Percentiles rank a stretch among this genome's conserved stretches.
phyloP scores from a whole-genome alignment of 1,140 invertebrate genomes.

The Arctopsyche grandis region DNA sequence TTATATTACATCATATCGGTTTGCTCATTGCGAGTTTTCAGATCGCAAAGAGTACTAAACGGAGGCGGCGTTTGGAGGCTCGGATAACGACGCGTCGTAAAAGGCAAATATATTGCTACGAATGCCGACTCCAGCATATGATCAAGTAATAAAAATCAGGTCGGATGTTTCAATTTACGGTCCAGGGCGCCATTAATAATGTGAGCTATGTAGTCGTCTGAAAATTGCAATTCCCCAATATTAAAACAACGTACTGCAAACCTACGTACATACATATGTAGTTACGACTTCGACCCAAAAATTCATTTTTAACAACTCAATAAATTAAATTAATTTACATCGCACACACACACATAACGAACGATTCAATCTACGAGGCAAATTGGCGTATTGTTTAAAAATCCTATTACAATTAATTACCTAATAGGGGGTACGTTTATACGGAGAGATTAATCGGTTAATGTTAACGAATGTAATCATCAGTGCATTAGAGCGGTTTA shows the following conservation, averaged over 20 bases:
- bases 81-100: conserved; percentile 49
- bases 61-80: conserved; percentile 2
- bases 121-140: conserved; percentile 43
- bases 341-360: too few species aligned
- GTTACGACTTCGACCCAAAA: background rate
- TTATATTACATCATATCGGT: background rate
- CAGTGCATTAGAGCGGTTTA: conserved; percentile 1
- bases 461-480: conserved; percentile 1
- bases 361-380: too few species aligned
- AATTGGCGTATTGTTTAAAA: too few species aligned
- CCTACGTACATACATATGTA: too few species aligned
- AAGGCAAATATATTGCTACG: conserved; percentile 49
- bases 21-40: conserved; percentile 10
- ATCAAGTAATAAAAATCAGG: conserved; percentile 53
- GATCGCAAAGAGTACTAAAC: conserved; percentile 25
- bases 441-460: background rate
- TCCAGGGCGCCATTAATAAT: conserved; percentile 26
- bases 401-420: too few species aligned
- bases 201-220: conserved; percentile 30
- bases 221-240: conserved; percentile 19
- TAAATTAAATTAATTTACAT: too few species aligned
- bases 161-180: conserved; percentile 51
- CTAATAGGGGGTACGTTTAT: background rate
- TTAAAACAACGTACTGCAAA: background rate
- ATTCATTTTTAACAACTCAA: too few species aligned